These are phyloP conservation scores for Scolopax rusticola DNA, from an alignment of 2,797 vertebrate genomes.

Conservation along the genomic window DNA sequence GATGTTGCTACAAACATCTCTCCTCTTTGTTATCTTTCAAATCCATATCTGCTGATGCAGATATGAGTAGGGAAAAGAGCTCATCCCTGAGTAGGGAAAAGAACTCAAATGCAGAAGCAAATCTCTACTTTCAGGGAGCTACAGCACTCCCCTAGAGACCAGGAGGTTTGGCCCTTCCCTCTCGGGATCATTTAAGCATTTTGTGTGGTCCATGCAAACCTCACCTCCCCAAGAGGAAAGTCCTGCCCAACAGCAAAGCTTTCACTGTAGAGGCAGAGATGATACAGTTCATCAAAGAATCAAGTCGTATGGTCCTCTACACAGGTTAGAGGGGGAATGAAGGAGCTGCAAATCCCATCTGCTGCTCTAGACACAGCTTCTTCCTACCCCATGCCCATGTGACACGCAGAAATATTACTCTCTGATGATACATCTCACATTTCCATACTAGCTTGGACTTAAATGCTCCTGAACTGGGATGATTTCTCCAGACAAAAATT, in stretches of 20 bases:
- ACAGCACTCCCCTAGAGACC: neutral
- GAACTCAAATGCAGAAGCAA: neutral
- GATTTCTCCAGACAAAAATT: neutral
- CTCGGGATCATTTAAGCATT: neutral
- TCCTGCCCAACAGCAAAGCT: neutral
- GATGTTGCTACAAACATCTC: neutral
- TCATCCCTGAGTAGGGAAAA: neutral
- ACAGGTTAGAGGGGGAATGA: neutral
- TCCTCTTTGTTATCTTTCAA: neutral
- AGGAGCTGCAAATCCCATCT: neutral
- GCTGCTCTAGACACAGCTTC: neutral
- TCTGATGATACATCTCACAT: neutral
- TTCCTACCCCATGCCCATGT: neutral
- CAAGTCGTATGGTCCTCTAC: neutral
- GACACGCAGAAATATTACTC: fast-evolving
- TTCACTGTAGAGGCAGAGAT: neutral
- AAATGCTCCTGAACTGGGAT: neutral
- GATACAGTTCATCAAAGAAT: neutral
- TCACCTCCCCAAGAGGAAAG: neutral
- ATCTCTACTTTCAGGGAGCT: neutral
- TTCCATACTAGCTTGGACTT: neutral
- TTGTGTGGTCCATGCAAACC: neutral
- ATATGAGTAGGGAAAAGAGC: no score
- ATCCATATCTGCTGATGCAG: fast-evolving
- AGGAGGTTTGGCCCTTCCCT: neutral